These are phyloP conservation scores for Cotesia glomerata DNA, from an alignment of 1,140 invertebrate genomes.

Conservation along the genomic window DNA sequence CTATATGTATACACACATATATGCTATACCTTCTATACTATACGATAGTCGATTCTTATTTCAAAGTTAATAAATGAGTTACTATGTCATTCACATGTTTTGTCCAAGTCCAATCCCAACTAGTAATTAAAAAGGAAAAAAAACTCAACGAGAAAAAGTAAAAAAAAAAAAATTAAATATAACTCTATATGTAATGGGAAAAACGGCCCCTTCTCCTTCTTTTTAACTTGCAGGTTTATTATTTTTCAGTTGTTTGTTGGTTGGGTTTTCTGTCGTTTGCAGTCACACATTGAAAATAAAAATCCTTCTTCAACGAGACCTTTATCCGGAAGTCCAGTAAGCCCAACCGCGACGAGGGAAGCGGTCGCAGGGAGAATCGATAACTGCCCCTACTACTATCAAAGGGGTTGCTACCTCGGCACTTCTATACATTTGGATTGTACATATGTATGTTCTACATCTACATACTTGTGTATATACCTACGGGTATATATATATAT, in stretches of 20 bases:
- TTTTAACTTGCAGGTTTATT: no score
- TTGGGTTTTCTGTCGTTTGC: not conserved
- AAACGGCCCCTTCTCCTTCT: not conserved
- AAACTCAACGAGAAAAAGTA: no score
- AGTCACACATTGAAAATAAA: not conserved
- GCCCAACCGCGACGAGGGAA: constrained; percentile 13
- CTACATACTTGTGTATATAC: not conserved
- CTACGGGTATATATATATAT: not conserved
- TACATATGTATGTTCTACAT: constrained; percentile 1
- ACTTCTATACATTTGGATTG: constrained; percentile 19
- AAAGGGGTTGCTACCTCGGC: constrained; percentile 47
- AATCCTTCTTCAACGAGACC: constrained; percentile 32
- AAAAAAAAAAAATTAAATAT: no score
- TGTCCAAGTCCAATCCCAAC: not conserved
- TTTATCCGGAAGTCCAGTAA: constrained; percentile 51
- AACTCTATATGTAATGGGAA: no score
- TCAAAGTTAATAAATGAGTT: not conserved
- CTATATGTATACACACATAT: not conserved
- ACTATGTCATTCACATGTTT: not conserved
- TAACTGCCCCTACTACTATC: constrained; percentile 48
- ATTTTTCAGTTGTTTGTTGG: no score
- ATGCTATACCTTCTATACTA: not conserved
- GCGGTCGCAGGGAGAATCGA: constrained; percentile 46
- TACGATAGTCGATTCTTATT: not conserved
- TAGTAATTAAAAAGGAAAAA: no score